Evolutionary conservation across 2,113 vertebrate genomes (phyloP), one percentile per base, ranked within the genome.

Genomic region (Gallinago paraguaiae): DNA sequence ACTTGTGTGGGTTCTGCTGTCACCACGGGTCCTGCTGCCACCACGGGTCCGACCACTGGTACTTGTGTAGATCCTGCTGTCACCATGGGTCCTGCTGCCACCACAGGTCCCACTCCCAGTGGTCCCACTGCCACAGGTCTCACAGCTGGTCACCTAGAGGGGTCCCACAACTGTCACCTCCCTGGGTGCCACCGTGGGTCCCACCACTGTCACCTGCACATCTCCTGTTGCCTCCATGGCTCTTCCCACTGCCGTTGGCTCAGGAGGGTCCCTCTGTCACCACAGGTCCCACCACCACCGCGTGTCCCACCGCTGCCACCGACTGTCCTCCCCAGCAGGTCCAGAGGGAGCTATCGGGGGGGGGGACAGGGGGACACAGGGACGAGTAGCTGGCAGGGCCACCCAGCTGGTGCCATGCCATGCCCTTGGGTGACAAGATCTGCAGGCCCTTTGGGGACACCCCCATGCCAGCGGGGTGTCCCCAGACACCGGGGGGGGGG

Each of bases 221-320:
- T 48, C n/a, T 86, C n/a, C 54, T 1, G 0, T 12, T 17, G 46
- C 9, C 39, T 7, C 54, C 51, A 2, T 0, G 1, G 8, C 33
- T 71, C 5, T 45, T 45, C 16, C 53, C 18, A n/a, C 14, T 2
- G 19, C 35, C 7, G 2, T 53, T 1, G 0, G 0, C 24, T 15
- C 1, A 0, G 0, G 0, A 7, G 17, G 30, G 22, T 50, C 54
- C 48, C 1, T 2, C 9, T 45, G 56, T 19, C 86, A 24, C 28
- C 12, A 0, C 22, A 1, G 17, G 31, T 86, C 84, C 45, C 43
- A 10, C 30, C 24, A 2, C 2, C 31, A 0, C 46, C 2, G 2
- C 3, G 0, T 1, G 30, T 94, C 69, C 37, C 50, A 14, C 61
- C 2, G 3, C 25, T 61, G 64, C n/a, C 67, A 23, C 90, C 4